A percentile compares a stretch with the other conserved stretches of the same genome.
phyloP scores from a whole-genome alignment of 2,113 vertebrate species.

The Macroglossus sobrinus region DNA sequence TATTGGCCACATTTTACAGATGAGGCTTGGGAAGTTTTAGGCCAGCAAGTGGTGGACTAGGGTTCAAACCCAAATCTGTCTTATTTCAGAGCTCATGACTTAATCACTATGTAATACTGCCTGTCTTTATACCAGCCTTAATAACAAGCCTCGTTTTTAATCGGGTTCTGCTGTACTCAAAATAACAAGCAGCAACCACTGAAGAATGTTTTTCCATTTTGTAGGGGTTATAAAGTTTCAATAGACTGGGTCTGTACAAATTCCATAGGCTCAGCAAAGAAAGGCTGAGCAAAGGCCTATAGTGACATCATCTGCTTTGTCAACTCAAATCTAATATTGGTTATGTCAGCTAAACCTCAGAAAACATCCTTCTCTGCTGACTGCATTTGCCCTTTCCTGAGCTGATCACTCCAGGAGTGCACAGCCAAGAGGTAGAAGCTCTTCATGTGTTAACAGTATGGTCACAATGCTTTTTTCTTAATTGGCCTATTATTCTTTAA shows the following conservation, averaged over 20 bases:
- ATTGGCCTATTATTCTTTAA: slow-evolving; percentile 40
- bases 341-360: not conserved
- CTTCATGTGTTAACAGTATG: not conserved
- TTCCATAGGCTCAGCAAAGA: slow-evolving; percentile 38
- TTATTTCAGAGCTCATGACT: not conserved
- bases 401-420: not conserved
- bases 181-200: not conserved
- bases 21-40: not conserved
- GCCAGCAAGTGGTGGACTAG: not conserved
- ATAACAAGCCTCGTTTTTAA: slow-evolving; percentile 7
- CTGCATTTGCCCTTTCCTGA: not conserved
- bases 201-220: slow-evolving; percentile 8
- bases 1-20: not conserved
- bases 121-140: not conserved
- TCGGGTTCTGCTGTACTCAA: not conserved
- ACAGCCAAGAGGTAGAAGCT: not conserved
- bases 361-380: slow-evolving; percentile 22
- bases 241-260: not conserved
- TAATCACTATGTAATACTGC: not conserved
- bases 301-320: slow-evolving; percentile 24
- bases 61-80: not conserved
- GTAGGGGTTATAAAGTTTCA: slow-evolving; percentile 5
- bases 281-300: not conserved
- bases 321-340: slow-evolving; percentile 3
- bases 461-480: slow-evolving; percentile 12